These are phyloP conservation scores for Shargacucullia verbasci DNA, from an alignment of 2,888 invertebrate genomes.

Conservation along the genomic window DNA sequence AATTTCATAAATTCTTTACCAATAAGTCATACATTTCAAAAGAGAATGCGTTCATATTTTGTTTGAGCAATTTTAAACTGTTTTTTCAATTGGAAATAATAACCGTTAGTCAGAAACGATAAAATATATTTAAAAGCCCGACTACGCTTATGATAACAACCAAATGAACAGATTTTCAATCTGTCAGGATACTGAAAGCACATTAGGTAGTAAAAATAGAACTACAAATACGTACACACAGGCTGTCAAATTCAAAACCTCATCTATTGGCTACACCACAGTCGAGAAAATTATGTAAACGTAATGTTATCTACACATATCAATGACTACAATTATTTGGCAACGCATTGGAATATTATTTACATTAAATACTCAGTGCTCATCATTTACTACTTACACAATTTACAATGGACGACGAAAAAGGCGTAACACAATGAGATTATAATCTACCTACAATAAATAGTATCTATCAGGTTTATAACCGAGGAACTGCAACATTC, in stretches of 20 bases:
- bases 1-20: constrained; percentile 35
- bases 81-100: constrained; percentile 12
- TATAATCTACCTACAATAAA: constrained; percentile 56
- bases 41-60: constrained; percentile 23
- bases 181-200: not conserved
- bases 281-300: constrained; percentile 30
- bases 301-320: constrained; percentile 21
- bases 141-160: no score
- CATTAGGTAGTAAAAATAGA: constrained; percentile 12
- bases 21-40: constrained; percentile 17
- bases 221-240: constrained; percentile 7
- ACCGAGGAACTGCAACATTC: constrained; percentile 61
- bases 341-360: constrained; percentile 51
- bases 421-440: constrained; percentile 56
- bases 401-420: constrained; percentile 58
- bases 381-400: constrained; percentile 46
- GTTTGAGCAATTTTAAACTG: constrained; percentile 51
- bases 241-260: constrained; percentile 7
- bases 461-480: constrained; percentile 55
- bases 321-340: constrained; percentile 55
- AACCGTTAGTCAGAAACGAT: constrained; percentile 8
- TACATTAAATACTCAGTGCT: constrained; percentile 55
- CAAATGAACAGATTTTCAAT: no score
- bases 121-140: constrained; percentile 18
- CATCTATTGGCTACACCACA: constrained; percentile 14